phyloP scores from a whole-genome alignment of 2,113 vertebrate species.

The Nymphicus hollandicus region DNA sequence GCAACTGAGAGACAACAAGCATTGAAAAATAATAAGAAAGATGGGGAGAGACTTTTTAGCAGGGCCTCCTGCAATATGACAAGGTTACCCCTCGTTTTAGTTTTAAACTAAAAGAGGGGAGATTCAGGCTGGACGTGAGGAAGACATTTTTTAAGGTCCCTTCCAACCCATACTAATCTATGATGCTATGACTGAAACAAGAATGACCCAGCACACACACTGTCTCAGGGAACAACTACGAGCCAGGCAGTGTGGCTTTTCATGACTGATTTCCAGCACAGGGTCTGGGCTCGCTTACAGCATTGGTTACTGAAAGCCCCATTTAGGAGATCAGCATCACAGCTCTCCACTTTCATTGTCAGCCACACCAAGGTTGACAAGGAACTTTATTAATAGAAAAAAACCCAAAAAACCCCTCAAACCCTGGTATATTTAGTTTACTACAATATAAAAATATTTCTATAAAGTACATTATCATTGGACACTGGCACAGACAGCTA shows the following conservation, averaged over 20 bases:
- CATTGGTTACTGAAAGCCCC: neutral
- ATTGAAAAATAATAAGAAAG: neutral
- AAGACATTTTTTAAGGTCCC: neutral
- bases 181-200: neutral
- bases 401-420: neutral
- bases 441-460: neutral
- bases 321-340: too few relatives aligned
- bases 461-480: neutral
- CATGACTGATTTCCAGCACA: rapidly evolving
- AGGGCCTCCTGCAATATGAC: neutral
- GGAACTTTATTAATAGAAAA: neutral
- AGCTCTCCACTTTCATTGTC: rapidly evolving
- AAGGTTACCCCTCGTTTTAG: neutral
- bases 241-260: neutral
- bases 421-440: neutral
- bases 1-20: neutral
- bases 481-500: neutral
- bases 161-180: neutral
- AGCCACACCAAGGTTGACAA: neutral
- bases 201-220: rapidly evolving
- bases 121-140: neutral
- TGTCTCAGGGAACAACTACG: rapidly evolving
- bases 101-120: neutral
- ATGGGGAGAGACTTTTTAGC: neutral
- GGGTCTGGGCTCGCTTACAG: neutral